phyloP scores from a whole-genome alignment of 2,888 invertebrate genomes.

The Lasioglossum zephyrum region DNA sequence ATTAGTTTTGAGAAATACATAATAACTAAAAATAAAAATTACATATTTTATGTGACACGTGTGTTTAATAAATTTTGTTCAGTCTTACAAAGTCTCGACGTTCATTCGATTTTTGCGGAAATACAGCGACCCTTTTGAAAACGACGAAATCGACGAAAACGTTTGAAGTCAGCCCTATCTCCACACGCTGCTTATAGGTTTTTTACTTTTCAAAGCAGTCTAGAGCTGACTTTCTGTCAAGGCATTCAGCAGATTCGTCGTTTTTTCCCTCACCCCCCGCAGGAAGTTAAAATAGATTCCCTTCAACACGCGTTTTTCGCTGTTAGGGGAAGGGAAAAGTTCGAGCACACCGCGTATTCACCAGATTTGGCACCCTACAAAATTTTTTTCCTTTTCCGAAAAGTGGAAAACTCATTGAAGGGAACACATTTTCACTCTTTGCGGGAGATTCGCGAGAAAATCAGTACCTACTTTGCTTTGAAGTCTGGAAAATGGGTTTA shows the following conservation, averaged over 20 bases:
- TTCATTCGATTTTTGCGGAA: not conserved
- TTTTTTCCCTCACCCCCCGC: not conserved
- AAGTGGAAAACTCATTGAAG: not conserved
- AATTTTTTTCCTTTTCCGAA: constrained; percentile 2
- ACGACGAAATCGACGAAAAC: not conserved
- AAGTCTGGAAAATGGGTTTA: not conserved
- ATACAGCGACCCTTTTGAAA: not conserved
- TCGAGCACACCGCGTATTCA: constrained; percentile 7
- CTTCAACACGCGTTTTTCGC: not conserved
- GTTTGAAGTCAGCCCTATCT: constrained; percentile 9
- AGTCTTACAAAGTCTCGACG: not conserved
- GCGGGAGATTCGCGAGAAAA: not conserved
- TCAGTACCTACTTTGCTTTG: not conserved
- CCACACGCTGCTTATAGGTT: constrained; percentile 8
- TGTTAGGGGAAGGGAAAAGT: constrained; percentile 1
- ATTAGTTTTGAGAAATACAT: too few species aligned
- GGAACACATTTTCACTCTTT: not conserved
- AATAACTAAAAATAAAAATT: too few species aligned
- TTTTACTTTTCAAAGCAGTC: constrained; percentile 4
- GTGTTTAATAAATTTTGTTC: not conserved
- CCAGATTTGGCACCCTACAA: not conserved
- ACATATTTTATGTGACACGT: not conserved
- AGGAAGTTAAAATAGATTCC: constrained; percentile 14
- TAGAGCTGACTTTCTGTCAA: constrained; percentile 11
- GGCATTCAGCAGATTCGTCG: not conserved